A percentile compares a stretch with the other conserved stretches of the same genome.
phyloP scores from a whole-genome alignment of 2,888 invertebrate species.

The Platynereis dumerilii region DNA sequence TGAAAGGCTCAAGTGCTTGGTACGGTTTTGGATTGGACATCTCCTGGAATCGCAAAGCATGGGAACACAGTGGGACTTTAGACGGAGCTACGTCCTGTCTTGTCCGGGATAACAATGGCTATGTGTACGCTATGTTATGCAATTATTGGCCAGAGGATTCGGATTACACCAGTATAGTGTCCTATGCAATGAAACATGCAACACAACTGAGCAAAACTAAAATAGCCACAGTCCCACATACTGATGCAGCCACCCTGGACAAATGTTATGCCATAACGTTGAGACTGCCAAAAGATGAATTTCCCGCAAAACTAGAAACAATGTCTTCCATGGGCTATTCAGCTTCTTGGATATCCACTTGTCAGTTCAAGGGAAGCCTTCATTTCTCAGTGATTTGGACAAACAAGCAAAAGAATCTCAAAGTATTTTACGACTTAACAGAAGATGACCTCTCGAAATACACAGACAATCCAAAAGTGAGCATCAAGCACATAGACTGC shows the following conservation, averaged over 20 bases:
- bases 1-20: conserved; percentile 34
- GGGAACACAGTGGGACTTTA: conserved; percentile 56
- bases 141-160: conserved; percentile 54
- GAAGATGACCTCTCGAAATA: conserved; percentile 13
- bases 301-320: not conserved
- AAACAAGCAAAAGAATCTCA: conserved; percentile 18
- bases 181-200: conserved; percentile 44
- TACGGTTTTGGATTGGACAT: conserved; percentile 55
- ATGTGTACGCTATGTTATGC: conserved; percentile 48
- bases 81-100: conserved; percentile 52
- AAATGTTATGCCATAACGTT: conserved; percentile 18
- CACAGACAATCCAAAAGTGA: not conserved
- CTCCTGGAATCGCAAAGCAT: conserved; percentile 45
- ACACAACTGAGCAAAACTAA: conserved; percentile 24
- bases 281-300: conserved; percentile 12
- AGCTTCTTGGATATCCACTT: conserved; percentile 24
- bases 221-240: conserved; percentile 1
- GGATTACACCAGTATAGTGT: conserved; percentile 51
- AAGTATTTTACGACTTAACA: conserved; percentile 5
- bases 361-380: conserved; percentile 22
- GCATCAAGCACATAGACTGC: too few species aligned
- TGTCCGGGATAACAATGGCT: conserved; percentile 43
- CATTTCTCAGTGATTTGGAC: conserved; percentile 43
- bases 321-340: conserved; percentile 16
- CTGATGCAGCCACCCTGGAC: conserved; percentile 24